phyloP scores from a whole-genome alignment of 2,797 vertebrate genomes.

The Pogonophryne albipinna region DNA sequence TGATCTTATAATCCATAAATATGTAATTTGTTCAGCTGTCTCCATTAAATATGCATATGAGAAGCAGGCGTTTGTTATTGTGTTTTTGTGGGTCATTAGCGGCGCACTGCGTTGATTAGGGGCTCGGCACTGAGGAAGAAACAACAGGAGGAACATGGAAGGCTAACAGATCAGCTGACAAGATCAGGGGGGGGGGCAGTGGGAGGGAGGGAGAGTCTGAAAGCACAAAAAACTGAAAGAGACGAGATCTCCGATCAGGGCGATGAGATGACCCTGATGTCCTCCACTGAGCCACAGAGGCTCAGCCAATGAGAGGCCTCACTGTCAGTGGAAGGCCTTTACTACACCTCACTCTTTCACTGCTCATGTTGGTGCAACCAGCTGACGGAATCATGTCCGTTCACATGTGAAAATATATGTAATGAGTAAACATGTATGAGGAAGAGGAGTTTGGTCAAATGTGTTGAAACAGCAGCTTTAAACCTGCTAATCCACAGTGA shows the following conservation, averaged over 20 bases:
- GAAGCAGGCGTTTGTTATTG: constrained; percentile 86
- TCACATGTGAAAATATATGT: not conserved
- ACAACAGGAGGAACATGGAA: constrained; percentile 61
- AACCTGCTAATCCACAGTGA: not conserved
- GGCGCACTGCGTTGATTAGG: constrained; percentile 89
- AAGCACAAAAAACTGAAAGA: not conserved
- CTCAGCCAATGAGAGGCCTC: constrained; percentile 1
- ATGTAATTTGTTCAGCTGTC: constrained; percentile 99
- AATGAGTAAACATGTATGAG: too few species aligned
- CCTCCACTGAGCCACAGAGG: not conserved
- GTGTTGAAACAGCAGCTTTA: not conserved
- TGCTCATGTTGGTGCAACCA: not conserved
- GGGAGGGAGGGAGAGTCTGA: not conserved
- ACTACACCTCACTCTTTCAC: constrained; percentile 1
- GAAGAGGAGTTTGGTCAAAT: not conserved
- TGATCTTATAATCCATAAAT: constrained; percentile 97
- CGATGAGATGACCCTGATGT: constrained; percentile 34
- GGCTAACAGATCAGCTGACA: constrained; percentile 45
- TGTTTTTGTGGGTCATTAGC: constrained; percentile 96
- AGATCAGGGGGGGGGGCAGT: not conserved
- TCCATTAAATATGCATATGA: constrained; percentile 99
- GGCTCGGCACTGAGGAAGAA: constrained; percentile 60
- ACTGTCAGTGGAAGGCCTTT: not conserved
- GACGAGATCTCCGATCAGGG: constrained; percentile 20
- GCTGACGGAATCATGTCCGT: not conserved